A percentile compares a stretch with the other conserved stretches of the same genome.
Conservation (phyloP, 2,797 vertebrate genomes). For the Pteropus rufus region DNA sequence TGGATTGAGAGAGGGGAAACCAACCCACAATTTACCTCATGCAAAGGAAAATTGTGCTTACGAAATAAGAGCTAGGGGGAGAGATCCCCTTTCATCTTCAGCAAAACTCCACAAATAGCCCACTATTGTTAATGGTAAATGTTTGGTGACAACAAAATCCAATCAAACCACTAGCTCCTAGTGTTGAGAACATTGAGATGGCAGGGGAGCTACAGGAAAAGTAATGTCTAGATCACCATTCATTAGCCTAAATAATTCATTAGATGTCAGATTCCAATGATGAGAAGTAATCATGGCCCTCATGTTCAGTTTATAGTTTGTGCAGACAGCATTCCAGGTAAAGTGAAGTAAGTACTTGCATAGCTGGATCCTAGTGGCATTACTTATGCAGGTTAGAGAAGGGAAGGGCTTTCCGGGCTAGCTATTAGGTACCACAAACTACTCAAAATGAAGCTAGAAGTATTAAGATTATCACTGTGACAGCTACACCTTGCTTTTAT, state of each 20-base stretch:
- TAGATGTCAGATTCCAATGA: background rate
- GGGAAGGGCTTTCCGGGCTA: background rate
- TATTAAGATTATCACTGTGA: background rate
- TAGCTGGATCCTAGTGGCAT: background rate
- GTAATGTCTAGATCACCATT: background rate
- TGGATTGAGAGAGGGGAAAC: background rate
- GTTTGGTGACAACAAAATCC: too few species aligned
- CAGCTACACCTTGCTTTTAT: background rate
- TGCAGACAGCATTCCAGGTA: background rate
- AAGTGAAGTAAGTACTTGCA: background rate
- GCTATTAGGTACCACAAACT: too few species aligned
- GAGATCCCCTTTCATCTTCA: background rate
- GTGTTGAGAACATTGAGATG: background rate
- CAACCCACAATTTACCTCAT: background rate
- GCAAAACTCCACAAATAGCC: background rate
- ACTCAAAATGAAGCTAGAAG: background rate
- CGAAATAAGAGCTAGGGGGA: background rate
- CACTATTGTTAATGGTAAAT: too few species aligned
- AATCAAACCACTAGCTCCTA: background rate
- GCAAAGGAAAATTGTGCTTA: background rate
- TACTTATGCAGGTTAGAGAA: background rate
- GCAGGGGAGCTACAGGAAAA: background rate
- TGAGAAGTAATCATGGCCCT: background rate
- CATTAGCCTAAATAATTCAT: background rate
- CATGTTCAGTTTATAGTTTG: background rate